These are phyloP conservation scores for Diabrotica balteata DNA, from an alignment of 2,888 invertebrate species.

Conservation along the genomic window DNA sequence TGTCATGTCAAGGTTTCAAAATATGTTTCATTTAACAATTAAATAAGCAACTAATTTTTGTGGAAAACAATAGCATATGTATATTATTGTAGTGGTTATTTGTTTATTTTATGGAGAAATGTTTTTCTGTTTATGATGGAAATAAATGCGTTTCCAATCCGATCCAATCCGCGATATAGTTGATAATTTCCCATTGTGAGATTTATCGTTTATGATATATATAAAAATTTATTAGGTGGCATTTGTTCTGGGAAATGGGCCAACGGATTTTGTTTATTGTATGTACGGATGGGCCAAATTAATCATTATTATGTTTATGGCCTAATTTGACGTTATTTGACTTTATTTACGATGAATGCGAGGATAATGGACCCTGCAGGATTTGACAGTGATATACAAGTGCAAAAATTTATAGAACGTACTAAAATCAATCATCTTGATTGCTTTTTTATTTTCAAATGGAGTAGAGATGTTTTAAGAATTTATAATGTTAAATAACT, in stretches of 20 bases:
- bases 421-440: conserved; percentile 16
- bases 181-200: conserved; percentile 35
- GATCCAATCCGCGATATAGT: conserved; percentile 30
- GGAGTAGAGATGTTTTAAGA: no score
- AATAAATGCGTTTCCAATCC: conserved; percentile 28
- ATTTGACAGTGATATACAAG: conserved; percentile 22
- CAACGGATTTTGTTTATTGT: conserved; percentile 25
- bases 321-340: conserved; percentile 24
- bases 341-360: conserved; percentile 22
- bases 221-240: conserved; percentile 27
- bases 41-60: no score
- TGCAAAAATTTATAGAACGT: conserved; percentile 19
- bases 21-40: no score
- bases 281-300: conserved; percentile 24
- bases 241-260: conserved; percentile 26
- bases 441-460: not conserved
- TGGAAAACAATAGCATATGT: no score
- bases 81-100: no score
- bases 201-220: conserved; percentile 32
- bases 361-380: conserved; percentile 20
- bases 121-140: conserved; percentile 38
- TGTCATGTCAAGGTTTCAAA: no score
- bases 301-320: conserved; percentile 30
- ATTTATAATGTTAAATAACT: no score
- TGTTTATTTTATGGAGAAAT: conserved; percentile 38